A percentile compares a stretch with the other conserved stretches of the same genome.
Evolutionary conservation across 1,140 invertebrate species (phyloP).

Genomic region (Temnothorax nylanderi): DNA sequence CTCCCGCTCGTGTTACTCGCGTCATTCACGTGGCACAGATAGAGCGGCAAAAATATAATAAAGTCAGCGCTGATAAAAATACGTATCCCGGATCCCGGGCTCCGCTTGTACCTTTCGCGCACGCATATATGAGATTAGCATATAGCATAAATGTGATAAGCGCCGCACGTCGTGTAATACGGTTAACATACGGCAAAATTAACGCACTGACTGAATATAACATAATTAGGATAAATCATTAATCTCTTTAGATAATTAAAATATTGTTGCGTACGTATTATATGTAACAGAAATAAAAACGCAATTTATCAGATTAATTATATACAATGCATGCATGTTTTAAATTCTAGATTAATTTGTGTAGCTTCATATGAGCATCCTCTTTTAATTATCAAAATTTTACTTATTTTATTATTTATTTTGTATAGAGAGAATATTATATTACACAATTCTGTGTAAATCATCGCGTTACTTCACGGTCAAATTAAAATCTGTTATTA

Average conservation of each 20-base stretch:
- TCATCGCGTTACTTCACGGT: neutral
- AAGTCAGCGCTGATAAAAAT: conserved; percentile 50
- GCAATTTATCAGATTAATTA: neutral
- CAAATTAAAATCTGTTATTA: neutral
- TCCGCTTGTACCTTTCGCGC: neutral
- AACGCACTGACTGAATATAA: neutral
- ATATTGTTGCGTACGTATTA: neutral
- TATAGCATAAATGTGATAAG: neutral
- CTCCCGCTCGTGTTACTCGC: conserved; percentile 15
- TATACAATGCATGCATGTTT: neutral
- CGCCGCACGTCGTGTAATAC: neutral
- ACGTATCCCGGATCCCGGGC: neutral
- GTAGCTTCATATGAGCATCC: neutral
- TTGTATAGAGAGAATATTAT: neutral
- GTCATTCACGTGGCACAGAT: conserved; percentile 31
- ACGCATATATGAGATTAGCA: conserved; percentile 7
- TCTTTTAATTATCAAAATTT: neutral
- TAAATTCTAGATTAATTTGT: neutral
- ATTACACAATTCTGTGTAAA: neutral
- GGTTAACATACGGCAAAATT: neutral
- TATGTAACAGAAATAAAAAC: neutral
- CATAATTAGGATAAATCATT: neutral
- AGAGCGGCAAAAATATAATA: conserved; percentile 55
- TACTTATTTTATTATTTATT: too few species aligned
- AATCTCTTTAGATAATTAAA: neutral